Conservation (phyloP, 2,797 vertebrate species). For the Hemibagrus guttatus region DNA sequence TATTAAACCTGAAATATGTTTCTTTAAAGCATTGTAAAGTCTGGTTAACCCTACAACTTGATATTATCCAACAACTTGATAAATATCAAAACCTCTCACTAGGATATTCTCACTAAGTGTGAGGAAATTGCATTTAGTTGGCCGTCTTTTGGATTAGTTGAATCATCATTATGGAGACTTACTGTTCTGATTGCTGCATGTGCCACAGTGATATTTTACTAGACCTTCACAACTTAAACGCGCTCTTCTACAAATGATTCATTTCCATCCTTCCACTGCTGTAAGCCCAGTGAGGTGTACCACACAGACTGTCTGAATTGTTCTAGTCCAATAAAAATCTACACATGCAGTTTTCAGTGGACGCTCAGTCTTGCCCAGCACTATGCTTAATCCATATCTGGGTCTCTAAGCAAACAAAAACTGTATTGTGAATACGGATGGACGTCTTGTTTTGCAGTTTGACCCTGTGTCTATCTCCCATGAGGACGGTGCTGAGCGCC, state of each 20-base stretch:
- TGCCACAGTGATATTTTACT: background rate
- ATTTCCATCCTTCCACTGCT: background rate
- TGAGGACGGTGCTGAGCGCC: conserved; percentile 10
- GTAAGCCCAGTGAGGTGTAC: background rate
- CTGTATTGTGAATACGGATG: conserved; percentile 27
- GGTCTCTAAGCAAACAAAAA: conserved; percentile 36
- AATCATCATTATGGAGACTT: background rate
- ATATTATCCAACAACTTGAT: background rate
- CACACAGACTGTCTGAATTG: background rate
- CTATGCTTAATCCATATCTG: background rate
- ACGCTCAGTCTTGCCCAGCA: background rate
- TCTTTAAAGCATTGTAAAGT: background rate
- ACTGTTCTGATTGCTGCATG: background rate
- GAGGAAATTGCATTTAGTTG: background rate
- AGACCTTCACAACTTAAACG: conserved; percentile 1
- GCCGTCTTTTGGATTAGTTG: background rate
- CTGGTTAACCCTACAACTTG: background rate
- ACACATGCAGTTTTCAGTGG: background rate
- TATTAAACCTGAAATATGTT: background rate
- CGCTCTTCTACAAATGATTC: background rate
- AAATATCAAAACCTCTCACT: background rate
- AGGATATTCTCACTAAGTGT: background rate
- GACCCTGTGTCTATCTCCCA: conserved; percentile 18
- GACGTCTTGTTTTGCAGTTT: conserved; percentile 19
- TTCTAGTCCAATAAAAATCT: background rate